Evolutionary conservation across 2,113 vertebrate species (phyloP), one percentile per base, ranked within the genome.

Genomic region (Saccopteryx bilineata): DNA sequence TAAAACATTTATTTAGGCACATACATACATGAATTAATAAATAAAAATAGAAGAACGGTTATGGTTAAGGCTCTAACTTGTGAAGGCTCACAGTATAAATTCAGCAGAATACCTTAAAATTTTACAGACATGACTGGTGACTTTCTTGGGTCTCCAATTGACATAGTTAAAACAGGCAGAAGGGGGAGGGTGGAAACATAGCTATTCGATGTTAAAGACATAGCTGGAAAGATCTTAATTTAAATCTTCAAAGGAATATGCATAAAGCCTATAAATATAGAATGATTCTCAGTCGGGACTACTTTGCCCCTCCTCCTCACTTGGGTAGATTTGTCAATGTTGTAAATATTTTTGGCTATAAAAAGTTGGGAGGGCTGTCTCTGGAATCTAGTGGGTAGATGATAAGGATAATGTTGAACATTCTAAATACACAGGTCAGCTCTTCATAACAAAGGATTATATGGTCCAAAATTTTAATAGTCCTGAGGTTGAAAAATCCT

Each of bases 21-120:
- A 66, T 39, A 31, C 81, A 93, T 86, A 92, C 8, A 80, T 54
- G 72, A 63, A 23, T 90, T 86, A 94, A 48, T 58, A 66, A 54
- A 65, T 33, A 72, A 56, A 93, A 74, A 82, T 65, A 54, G 7
- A 52, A 87, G n/a, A 81, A 60, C 46, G 5, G 76, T 81, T 81
- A 14, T 76, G 15, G 54, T 66, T n/a, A 31, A 63, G 9, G 5
- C 15, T 88, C n/a, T 65, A 76, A 81, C 21, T 72, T 81, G 9
- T 76, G 15, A 89, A 83, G 33, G 26, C 46, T 24, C 2, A 24
- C 66, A 3, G 15, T 24, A n/a, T 31, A 14, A 54, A 89, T 28
- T 48, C 31, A 90, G 54, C 18, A 81, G 33, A 17, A 72, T 54
- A 39, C 11, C 52, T 72, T 72, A 9, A 61, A 90, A 87, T 85